phyloP scores from a whole-genome alignment of 2,797 vertebrate genomes.

The Acipenser transmontanus region DNA sequence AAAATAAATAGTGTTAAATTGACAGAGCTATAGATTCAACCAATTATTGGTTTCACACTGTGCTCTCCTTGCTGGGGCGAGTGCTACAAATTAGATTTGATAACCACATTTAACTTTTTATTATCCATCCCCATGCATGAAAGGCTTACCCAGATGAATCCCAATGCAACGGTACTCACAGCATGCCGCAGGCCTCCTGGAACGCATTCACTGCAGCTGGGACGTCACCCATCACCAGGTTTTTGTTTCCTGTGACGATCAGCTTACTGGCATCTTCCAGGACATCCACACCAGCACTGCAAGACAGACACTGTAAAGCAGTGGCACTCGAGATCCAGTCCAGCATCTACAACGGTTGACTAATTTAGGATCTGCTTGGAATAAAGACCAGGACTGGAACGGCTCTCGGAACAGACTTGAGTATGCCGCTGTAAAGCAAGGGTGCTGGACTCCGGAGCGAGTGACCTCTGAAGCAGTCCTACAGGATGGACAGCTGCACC shows the following conservation, averaged over 20 bases:
- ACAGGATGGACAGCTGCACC: too few relatives aligned
- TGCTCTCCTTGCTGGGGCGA: too few relatives aligned
- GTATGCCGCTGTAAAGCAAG: neutral
- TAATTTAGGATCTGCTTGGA: neutral
- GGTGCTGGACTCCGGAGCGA: neutral
- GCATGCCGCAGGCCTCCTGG: constrained; percentile 86
- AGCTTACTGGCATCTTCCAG: constrained; percentile 88
- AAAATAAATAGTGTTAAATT: neutral
- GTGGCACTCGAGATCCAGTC: neutral
- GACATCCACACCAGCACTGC: constrained; percentile 59
- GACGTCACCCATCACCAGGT: constrained; percentile 91
- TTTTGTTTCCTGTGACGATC: constrained; percentile 82
- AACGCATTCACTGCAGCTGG: constrained; percentile 85
- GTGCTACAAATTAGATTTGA: neutral
- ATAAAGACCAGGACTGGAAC: neutral
- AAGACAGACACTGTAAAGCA: constrained; percentile 27
- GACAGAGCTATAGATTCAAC: neutral
- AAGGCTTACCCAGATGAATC: neutral
- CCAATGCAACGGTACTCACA: constrained; percentile 68
- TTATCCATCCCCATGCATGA: neutral
- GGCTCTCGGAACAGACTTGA: neutral
- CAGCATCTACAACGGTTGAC: neutral
- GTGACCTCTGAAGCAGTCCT: too few relatives aligned
- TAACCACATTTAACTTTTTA: neutral
- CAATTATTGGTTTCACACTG: neutral